phyloP scores from a whole-genome alignment of 2,888 invertebrate species.

The Agonopterix arenella region DNA sequence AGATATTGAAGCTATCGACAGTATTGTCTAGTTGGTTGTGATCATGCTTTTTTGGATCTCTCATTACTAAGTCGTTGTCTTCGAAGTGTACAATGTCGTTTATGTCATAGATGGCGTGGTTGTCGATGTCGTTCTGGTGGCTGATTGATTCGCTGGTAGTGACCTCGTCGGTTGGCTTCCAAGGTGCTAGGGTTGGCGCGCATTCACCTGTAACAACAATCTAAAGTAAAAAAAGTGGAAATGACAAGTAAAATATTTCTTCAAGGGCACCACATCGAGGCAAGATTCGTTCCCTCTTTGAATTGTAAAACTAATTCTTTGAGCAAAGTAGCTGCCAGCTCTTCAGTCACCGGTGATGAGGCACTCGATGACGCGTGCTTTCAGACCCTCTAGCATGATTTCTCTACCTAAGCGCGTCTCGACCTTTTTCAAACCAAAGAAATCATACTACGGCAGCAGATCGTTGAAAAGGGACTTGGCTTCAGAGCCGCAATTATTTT shows the following conservation, averaged over 20 bases:
- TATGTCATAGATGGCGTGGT: conserved; percentile 54
- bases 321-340: no score
- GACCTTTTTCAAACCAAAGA: no score
- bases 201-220: conserved; percentile 51
- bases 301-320: no score
- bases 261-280: neutral
- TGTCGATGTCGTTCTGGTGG: conserved; percentile 26
- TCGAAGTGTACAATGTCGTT: conserved; percentile 68
- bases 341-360: no score
- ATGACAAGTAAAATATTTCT: no score
- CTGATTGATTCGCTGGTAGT: conserved; percentile 46
- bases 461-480: no score
- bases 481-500: no score
- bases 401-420: no score
- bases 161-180: conserved; percentile 46
- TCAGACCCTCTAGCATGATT: no score
- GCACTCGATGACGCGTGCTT: no score
- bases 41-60: conserved; percentile 50
- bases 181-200: conserved; percentile 60
- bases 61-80: conserved; percentile 68
- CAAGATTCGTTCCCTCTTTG: neutral
- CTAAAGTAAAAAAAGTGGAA: neutral
- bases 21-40: conserved; percentile 59
- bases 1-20: conserved; percentile 36
- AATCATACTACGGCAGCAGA: no score